Base-by-base conservation (phyloP, 1,140 invertebrate species). In the Pomacea maculata region DNA sequence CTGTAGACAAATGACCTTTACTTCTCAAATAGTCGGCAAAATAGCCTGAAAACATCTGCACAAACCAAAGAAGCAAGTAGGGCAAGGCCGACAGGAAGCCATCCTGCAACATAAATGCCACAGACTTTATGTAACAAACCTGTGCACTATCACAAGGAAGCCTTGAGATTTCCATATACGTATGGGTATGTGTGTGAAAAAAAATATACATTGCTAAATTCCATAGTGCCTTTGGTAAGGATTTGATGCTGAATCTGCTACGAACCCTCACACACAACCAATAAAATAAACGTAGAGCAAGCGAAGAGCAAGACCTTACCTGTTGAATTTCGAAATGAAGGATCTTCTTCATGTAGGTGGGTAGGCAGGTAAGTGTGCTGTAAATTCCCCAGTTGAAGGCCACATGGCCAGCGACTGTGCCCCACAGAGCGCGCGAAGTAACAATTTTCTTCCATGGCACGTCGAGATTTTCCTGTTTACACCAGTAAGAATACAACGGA, bases 1-100 rank as follows among this genome's bases (percentile, higher is more conserved):
- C 77, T 12, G 89, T 91, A 1, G 94, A 94, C 79, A 96, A 89
- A 80, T 94, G 92, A 80, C 94, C 92, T 83, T 92, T 93, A 17
- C 92, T 91, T 82, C 95, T 92, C 19, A 96, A 86, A 91, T 93
- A 95, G 92, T 98, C 97, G 0, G 96, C 96, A 19, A 96, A 86
- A 82, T 95, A 93, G 1, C 96, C 96, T 15, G 95, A 94, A 67
- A 94, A 86, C 87, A 95, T 95, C n/a, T 97, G 91, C 29, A 95
- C 92, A 19, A 96, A 91, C 9, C 95, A 94, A 94, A 97, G 96
- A 1, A 94, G 94, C 52, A 97, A 87, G 91, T 97, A 98, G 9
- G 97, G 97, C 78, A 98, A 91, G 21, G 96, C 96, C 5, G 96
- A 97, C 72, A 97, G 91, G 1, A 97, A 91, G 52, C 96, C 96